Conservation (phyloP, 1,140 invertebrate species). For the Drosophila ficusphila region DNA sequence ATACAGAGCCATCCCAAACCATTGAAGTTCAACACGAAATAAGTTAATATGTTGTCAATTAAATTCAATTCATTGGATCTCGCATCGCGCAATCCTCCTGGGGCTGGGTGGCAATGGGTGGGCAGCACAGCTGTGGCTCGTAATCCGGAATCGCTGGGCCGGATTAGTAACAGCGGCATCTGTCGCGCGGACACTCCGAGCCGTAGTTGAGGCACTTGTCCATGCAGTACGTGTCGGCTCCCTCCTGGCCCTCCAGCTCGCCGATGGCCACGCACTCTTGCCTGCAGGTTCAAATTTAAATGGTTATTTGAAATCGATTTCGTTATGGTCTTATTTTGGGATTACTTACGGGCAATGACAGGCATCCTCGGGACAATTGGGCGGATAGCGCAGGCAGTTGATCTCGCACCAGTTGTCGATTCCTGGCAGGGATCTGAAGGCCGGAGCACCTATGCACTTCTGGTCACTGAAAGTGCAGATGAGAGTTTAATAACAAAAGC, state of each 20-base stretch:
- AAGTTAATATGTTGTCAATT: conserved; percentile 10
- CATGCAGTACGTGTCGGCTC: conserved; percentile 92
- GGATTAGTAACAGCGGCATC: conserved; percentile 89
- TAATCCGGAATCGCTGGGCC: not conserved
- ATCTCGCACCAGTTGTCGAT: conserved; percentile 92
- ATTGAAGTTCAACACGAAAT: conserved; percentile 6
- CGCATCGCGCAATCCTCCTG: not conserved
- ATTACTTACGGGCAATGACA: conserved; percentile 93
- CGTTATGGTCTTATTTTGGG: too few relatives aligned
- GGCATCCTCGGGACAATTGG: conserved; percentile 90
- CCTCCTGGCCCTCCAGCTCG: conserved; percentile 88
- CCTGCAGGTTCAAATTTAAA: conserved; percentile 84
- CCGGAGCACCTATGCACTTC: conserved; percentile 88
- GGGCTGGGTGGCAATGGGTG: conserved; percentile 58
- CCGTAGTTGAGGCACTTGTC: conserved; percentile 92
- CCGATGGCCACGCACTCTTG: conserved; percentile 91
- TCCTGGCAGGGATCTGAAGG: conserved; percentile 88
- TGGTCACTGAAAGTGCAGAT: conserved; percentile 3
- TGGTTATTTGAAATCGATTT: too few relatives aligned
- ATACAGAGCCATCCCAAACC: not conserved
- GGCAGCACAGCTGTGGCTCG: conserved; percentile 63
- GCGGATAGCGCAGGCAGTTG: conserved; percentile 93
- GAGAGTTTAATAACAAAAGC: not conserved
- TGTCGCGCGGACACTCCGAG: conserved; percentile 88
- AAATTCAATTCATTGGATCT: conserved; percentile 50